Evolutionary conservation across 2,888 invertebrate species (phyloP), one percentile per base, ranked within the genome.

Genomic region (Leptopilina drosophilae): DNA sequence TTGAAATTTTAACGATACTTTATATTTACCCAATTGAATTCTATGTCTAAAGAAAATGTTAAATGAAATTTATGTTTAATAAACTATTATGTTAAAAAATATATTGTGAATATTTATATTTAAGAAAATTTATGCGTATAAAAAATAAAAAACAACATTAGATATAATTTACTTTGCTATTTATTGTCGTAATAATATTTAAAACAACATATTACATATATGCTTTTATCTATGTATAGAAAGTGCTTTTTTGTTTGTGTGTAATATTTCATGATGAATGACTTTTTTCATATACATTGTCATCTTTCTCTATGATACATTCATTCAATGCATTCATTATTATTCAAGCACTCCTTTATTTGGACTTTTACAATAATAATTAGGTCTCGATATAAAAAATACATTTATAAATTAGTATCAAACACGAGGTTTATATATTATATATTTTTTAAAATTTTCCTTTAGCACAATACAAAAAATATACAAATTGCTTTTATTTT

Each of bases 161-260:
- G 33, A 66, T 15, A 66, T 33, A 56, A 73, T 73, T 81, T 75
- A 62, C 65, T 84, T 78, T 81, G 85, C 79, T 80, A 80, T 85
- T 87, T 87, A 87, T 87, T 86, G 84, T 88, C 86, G 84, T 84
- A 85, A 87, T 86, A 87, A 85, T 83, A 87, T 84, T 82, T 86
- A 87, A 85, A 87, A 86, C 82, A 85, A 85, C 84, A 82, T 42
- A 42, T 86, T 86, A 86, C 4, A 33, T 83, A 85, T 78, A 86
- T 84, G 85, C 82, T 84, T 81, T 56, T 79, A 78, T 81, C 64
- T 83, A 80, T 77, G 76, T 83, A 80, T 73, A 76, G 78, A 78
- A 82, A 76, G 59, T 84, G 78, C 82, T 40, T 42, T 42, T 42
- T 8, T 42, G 42, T 42, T n/a, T 20, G 8, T 84, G 80, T 83